A percentile compares a stretch with the other conserved stretches of the same genome.
Conservation (phyloP, 2,797 vertebrate genomes). For the Semaprochilodus insignis region DNA sequence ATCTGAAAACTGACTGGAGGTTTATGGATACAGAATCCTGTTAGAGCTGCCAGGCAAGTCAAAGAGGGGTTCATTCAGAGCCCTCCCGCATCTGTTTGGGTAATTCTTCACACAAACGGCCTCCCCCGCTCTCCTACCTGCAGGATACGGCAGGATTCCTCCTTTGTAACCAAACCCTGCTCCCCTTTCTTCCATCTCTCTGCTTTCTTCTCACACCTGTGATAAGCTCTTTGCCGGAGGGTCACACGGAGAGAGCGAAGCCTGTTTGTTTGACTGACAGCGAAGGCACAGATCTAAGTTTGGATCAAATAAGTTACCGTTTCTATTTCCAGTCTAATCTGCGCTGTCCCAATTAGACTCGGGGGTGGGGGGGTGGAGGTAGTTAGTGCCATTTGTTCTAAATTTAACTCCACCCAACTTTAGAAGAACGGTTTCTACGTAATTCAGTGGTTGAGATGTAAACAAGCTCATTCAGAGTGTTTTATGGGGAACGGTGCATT, state of each 20-base stretch:
- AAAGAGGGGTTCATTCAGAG: background rate
- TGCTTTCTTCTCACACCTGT: background rate
- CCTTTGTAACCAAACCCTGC: background rate
- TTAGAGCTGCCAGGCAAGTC: background rate
- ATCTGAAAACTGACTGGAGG: too few relatives aligned
- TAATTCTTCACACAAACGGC: background rate
- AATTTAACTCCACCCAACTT: too few relatives aligned
- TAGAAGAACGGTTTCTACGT: too few relatives aligned
- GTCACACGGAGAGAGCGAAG: background rate
- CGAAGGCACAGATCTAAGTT: background rate
- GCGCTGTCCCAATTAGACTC: background rate
- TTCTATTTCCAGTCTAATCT: slow-evolving; percentile 10
- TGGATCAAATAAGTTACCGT: background rate
- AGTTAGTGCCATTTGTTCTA: too few relatives aligned
- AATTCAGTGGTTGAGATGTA: too few relatives aligned
- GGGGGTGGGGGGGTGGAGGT: too few relatives aligned
- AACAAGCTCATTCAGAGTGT: too few relatives aligned
- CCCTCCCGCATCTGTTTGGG: background rate
- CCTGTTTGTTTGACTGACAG: background rate
- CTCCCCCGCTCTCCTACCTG: background rate
- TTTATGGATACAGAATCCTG: background rate
- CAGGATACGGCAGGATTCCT: background rate
- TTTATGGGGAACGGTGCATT: too few relatives aligned
- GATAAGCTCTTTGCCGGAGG: background rate
- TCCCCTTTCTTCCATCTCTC: background rate